phyloP scores from a whole-genome alignment of 2,113 vertebrate genomes.

The Sorex araneus region DNA sequence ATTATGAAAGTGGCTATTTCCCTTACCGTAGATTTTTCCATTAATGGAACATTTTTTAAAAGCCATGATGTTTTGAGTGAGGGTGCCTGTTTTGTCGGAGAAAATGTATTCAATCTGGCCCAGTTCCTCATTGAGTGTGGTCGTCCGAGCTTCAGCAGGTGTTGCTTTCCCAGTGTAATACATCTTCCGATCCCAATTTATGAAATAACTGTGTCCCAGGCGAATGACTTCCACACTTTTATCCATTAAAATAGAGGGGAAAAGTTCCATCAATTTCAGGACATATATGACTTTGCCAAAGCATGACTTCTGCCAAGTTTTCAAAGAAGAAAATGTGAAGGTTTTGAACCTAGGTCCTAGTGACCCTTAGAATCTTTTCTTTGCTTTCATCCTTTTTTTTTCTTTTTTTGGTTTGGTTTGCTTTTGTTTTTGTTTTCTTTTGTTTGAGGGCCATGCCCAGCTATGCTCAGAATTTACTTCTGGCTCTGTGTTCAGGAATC shows the following conservation, averaged over 20 bases:
- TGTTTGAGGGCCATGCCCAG: no score
- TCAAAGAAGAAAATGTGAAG: background rate
- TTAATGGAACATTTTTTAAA: slow-evolving; percentile 90
- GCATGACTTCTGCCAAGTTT: slow-evolving; percentile 38
- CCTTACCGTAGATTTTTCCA: slow-evolving; percentile 87
- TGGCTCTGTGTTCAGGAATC: no score
- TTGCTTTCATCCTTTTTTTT: background rate
- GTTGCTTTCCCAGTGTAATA: slow-evolving; percentile 84
- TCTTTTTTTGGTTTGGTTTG: background rate
- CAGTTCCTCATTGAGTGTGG: slow-evolving; percentile 89
- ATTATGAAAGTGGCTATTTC: slow-evolving; percentile 3
- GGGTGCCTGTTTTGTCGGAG: slow-evolving; percentile 90
- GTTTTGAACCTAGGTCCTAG: background rate
- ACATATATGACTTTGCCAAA: slow-evolving; percentile 40
- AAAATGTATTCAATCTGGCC: slow-evolving; percentile 90
- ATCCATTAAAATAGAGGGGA: slow-evolving; percentile 21
- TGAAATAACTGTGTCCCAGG: slow-evolving; percentile 89
- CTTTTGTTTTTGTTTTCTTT: no score
- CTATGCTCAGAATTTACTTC: no score
- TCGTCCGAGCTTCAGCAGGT: slow-evolving; percentile 88
- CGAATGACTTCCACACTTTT: slow-evolving; percentile 89
- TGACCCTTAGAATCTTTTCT: slow-evolving; percentile 26
- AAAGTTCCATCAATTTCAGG: slow-evolving; percentile 59
- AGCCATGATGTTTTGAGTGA: slow-evolving; percentile 90
- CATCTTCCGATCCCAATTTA: slow-evolving; percentile 90